phyloP scores from a whole-genome alignment of 1,140 invertebrate species.

The Polyergus mexicanus region DNA sequence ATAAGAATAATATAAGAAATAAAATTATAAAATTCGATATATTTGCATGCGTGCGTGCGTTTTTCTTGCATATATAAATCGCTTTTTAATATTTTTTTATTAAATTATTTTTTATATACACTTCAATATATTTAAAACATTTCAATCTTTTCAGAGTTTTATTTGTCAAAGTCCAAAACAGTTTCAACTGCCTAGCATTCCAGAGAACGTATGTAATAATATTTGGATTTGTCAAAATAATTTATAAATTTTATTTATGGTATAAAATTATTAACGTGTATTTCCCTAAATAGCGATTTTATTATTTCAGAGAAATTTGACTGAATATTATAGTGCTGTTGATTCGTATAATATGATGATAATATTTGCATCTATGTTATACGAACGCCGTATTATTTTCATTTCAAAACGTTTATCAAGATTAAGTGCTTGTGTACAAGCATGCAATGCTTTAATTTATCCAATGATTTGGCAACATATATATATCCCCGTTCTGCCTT shows the following conservation, averaged over 20 bases:
- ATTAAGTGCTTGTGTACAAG: conserved; percentile 97
- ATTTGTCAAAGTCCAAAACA: conserved; percentile 92
- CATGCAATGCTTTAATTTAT: conserved; percentile 96
- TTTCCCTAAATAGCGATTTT: conserved; percentile 66
- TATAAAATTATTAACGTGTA: not conserved
- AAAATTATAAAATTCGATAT: no score
- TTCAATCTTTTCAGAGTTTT: conserved; percentile 89
- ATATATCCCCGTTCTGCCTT: conserved; percentile 97
- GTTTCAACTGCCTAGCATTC: conserved; percentile 95
- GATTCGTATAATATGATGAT: conserved; percentile 97
- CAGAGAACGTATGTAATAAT: conserved; percentile 94
- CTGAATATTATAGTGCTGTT: conserved; percentile 98
- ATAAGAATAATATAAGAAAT: no score
- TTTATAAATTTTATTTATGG: not conserved
- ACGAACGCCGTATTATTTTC: conserved; percentile 96
- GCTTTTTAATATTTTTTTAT: not conserved
- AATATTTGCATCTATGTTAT: conserved; percentile 97
- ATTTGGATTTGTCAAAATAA: conserved; percentile 17
- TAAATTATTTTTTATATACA: not conserved
- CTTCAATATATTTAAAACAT: conserved; percentile 13
- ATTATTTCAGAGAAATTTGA: conserved; percentile 94
- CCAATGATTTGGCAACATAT: conserved; percentile 99
- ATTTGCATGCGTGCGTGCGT: not conserved
- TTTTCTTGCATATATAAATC: not conserved
- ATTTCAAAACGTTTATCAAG: conserved; percentile 94